These are phyloP conservation scores for Baryphthengus martii DNA, from an alignment of 2,113 vertebrate genomes.

Conservation along the genomic window DNA sequence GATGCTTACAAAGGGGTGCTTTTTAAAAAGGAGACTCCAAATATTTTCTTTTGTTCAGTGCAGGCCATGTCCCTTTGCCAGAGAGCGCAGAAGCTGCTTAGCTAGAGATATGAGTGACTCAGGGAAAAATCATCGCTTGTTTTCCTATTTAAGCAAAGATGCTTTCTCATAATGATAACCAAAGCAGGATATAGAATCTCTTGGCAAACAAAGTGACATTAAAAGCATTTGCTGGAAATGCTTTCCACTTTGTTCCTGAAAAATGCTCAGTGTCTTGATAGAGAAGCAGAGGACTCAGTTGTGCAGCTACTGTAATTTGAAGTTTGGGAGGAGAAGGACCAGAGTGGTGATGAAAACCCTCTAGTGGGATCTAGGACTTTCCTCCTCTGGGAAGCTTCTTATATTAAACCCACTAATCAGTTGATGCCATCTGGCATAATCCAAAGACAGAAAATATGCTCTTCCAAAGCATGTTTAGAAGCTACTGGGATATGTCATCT, in stretches of 20 bases:
- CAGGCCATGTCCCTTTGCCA: background rate
- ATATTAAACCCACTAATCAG: conserved; percentile 52
- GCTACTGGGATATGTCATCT: background rate
- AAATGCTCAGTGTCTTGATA: conserved; percentile 16
- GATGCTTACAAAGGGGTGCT: background rate
- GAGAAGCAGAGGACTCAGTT: background rate
- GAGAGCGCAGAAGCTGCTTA: background rate
- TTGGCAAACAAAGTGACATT: conserved; percentile 64
- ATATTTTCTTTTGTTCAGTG: background rate
- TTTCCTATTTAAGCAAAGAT: conserved; percentile 41
- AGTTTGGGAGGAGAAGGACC: background rate
- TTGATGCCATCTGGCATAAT: conserved; percentile 12
- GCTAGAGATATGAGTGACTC: background rate
- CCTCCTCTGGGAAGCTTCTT: background rate
- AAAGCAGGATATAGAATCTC: conserved; percentile 27
- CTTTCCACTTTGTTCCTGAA: conserved; percentile 51
- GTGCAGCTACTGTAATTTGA: conserved; percentile 2
- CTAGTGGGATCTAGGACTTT: background rate
- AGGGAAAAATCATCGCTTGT: conserved; percentile 7
- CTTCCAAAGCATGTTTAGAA: conserved; percentile 29
- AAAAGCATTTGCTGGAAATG: conserved; percentile 72
- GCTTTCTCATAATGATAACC: conserved; percentile 32
- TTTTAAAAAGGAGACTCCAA: background rate
- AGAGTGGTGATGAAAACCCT: background rate
- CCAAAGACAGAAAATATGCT: background rate